Percentiles rank a stretch among this genome's conserved stretches.
Evolutionary conservation across 2,888 invertebrate genomes (phyloP).

Genomic region (Acrobasis consociella): DNA sequence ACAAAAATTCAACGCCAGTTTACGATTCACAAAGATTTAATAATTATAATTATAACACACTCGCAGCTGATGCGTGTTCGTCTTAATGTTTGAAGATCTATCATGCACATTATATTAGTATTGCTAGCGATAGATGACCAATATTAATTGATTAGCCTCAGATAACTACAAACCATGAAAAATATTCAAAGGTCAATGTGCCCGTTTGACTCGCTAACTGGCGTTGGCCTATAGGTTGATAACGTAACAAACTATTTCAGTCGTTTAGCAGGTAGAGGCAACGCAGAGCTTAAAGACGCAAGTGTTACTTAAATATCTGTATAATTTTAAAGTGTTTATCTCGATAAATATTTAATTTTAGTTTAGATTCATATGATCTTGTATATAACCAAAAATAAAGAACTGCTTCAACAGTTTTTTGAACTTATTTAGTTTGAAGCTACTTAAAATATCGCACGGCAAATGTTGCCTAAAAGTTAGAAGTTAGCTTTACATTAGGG

Average conservation of each 20-base stretch:
- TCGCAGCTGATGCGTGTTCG: too few species aligned
- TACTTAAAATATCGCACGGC: not conserved
- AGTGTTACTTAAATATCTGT: slow-evolving; percentile 15
- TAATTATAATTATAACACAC: too few species aligned
- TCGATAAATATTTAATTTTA: slow-evolving; percentile 1
- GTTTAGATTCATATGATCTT: not conserved
- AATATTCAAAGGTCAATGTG: not conserved
- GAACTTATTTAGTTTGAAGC: not conserved
- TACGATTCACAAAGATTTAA: too few species aligned
- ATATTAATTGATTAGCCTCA: too few species aligned
- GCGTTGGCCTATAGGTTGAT: not conserved
- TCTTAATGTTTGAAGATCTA: too few species aligned
- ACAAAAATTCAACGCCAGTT: too few species aligned
- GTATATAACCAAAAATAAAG: slow-evolving; percentile 5
- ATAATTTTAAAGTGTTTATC: not conserved
- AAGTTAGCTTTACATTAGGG: not conserved
- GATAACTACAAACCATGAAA: too few species aligned
- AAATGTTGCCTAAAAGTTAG: not conserved
- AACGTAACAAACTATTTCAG: not conserved
- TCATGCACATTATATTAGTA: too few species aligned
- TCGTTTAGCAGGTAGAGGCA: slow-evolving; percentile 4
- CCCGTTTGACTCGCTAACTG: not conserved
- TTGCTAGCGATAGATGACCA: too few species aligned
- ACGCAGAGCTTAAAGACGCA: not conserved
- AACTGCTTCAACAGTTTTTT: not conserved